Base-by-base conservation (phyloP, 2,888 invertebrate genomes). In the Tetheella fluctuosa region DNA sequence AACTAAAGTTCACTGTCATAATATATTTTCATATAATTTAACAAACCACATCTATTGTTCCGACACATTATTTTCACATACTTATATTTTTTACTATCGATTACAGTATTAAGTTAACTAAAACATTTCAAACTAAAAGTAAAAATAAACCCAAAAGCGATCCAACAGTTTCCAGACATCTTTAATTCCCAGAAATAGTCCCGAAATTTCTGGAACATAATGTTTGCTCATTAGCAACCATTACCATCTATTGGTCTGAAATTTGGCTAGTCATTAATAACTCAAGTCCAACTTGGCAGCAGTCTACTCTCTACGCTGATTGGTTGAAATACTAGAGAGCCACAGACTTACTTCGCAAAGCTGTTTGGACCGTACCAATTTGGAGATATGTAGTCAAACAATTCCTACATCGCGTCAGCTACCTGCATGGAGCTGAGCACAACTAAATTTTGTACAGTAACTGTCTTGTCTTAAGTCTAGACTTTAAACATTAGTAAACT, bases 161-260 rank as follows among this genome's bases (percentile, higher is more conserved):
- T n/a, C 37, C 13, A 37, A 37, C 37, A 37, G 37, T 37, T 37
- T 15, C 5, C 13, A 15, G 13, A 37, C 13, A 39, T n/a, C n/a
- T 39, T 39, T n/a, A 15, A 39, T 39, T 39, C 39, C 39, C 15
- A 20, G n/a, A 48, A 39, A 48, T 2, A 2, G 17, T 17, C 8
- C 13, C 17, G 17, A 17, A 5, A 0, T 1, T 48, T 48, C 42
- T 48, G 17, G 42, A 48, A 42, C n/a, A 42, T 42, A 42, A 48
- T 48, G 42, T 20, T 48, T 48, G 42, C 48, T 20, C 17, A 48
- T 48, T 48, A 48, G 48, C 48, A n/a, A 42, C 42, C 42, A 42
- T 42, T 42, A 42, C 17, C 30, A 30, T 20, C 48, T 6, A 48
- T 48, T 48, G 48, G 48, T 48, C 42, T 20, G 48, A 48, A 48